Evolutionary conservation across 2,888 invertebrate species (phyloP).

Genomic region (Thymelicus lineola): DNA sequence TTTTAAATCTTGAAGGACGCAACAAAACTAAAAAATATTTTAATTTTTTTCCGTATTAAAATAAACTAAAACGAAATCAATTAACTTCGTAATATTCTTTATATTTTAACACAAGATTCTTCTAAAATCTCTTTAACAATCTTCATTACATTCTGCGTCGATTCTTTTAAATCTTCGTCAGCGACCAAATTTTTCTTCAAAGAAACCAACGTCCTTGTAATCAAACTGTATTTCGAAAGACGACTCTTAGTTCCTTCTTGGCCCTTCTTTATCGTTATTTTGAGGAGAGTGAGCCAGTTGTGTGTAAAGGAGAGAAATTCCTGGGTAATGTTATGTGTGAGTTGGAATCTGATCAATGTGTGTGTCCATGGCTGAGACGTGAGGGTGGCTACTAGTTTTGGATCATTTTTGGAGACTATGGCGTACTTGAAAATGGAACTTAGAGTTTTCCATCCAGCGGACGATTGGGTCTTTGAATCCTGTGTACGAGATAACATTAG

Average conservation of each 20-base stretch:
- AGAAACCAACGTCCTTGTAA: slow-evolving; percentile 62
- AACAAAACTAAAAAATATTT: too few relatives aligned
- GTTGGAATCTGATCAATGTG: slow-evolving; percentile 70
- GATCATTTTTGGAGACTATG: slow-evolving; percentile 65
- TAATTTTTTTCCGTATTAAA: too few relatives aligned
- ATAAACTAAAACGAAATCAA: too few relatives aligned
- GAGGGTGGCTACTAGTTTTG: slow-evolving; percentile 63
- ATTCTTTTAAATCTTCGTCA: slow-evolving; percentile 55
- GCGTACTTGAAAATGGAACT: slow-evolving; percentile 74
- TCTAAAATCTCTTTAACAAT: slow-evolving; percentile 63
- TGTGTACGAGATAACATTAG: slow-evolving; percentile 43
- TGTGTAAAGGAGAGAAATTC: slow-evolving; percentile 70
- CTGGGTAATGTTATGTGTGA: slow-evolving; percentile 63
- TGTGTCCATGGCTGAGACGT: slow-evolving; percentile 78
- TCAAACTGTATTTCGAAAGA: slow-evolving; percentile 63
- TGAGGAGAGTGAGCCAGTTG: slow-evolving; percentile 69
- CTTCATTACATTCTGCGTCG: slow-evolving; percentile 54
- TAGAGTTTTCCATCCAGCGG: slow-evolving; percentile 73
- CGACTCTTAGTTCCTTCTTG: slow-evolving; percentile 55
- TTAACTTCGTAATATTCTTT: background rate
- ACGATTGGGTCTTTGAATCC: slow-evolving; percentile 67
- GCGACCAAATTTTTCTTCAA: slow-evolving; percentile 60
- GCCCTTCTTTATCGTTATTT: slow-evolving; percentile 62
- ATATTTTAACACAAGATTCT: slow-evolving; percentile 40
- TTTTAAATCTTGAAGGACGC: too few relatives aligned